Evolutionary conservation across 2,888 invertebrate species (phyloP), one percentile per base, ranked within the genome.

Genomic region (Calameuta idolon): DNA sequence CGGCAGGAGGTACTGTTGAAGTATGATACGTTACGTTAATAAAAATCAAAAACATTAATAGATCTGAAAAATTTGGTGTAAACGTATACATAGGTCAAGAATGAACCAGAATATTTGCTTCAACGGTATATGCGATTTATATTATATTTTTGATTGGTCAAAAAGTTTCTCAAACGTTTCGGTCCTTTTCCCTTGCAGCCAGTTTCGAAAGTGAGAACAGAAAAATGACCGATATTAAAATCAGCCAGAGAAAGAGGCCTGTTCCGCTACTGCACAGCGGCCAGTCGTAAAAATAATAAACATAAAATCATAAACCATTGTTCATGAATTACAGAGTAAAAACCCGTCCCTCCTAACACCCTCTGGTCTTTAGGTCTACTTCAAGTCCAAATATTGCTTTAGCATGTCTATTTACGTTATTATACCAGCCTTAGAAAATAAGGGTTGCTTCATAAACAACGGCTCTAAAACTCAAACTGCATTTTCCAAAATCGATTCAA

Each of bases 221-320:
- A 71, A 33, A 71, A 71, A 71, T 71, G 31, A 33, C 71, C 71
- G 71, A 71, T 71, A 71, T 71, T 71, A 33, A 33, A 71, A 71
- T 33, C 31, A 71, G 31, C 23, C 55, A 55, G 55, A 55, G 74
- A 35, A 74, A 74, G 71, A 71, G 34, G 71, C 34, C 71, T 5
- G 31, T 79, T 78, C 81, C 80, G 86, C 87, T 88, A 87, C 87
- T 87, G 85, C 83, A 80, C 78, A 55, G 55, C 55, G 55, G 23
- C 55, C 23, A 86, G 85, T 85, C 83, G 85, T 88, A 87, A 87
- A 87, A 89, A 88, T 86, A 89, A 89, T 89, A 89, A 87, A 88
- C 86, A 86, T 86, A 87, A 88, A 87, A 85, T 81, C 86, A 87
- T 87, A 88, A 89, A 88, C 84, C 83, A 87, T 87, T 87, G 87